Conservation (phyloP, 1,140 invertebrate species). For the Cherax quadricarinatus region DNA sequence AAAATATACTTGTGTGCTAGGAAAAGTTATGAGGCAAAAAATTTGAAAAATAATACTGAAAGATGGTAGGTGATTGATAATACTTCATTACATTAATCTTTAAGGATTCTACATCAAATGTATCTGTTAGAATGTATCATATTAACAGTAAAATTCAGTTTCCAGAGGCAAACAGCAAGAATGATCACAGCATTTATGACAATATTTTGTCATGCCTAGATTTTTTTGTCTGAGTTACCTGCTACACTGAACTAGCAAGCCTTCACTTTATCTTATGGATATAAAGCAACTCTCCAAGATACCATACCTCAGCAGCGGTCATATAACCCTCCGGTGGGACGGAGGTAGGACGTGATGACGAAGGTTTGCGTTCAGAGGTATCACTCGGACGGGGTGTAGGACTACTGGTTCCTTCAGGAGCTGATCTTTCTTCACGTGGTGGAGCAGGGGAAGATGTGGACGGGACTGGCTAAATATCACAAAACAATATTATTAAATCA, state of each 20-base stretch:
- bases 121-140: no score
- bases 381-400: conserved; percentile 69
- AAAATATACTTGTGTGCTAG: no score
- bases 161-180: not conserved
- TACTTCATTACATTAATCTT: no score
- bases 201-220: no score
- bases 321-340: conserved; percentile 58
- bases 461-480: conserved; percentile 31
- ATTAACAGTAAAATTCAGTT: no score
- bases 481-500: not conserved
- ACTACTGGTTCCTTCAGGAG: conserved; percentile 73
- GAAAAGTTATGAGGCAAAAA: no score
- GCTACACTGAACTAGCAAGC: not conserved
- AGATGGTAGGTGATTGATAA: no score
- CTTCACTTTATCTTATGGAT: not conserved
- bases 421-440: conserved; percentile 72
- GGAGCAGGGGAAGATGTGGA: conserved; percentile 60
- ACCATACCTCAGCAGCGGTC: conserved; percentile 55
- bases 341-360: conserved; percentile 48
- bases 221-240: not conserved
- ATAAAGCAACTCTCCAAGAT: not conserved
- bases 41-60: no score
- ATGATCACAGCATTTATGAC: not conserved
- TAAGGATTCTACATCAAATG: no score
- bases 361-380: conserved; percentile 54